phyloP scores from a whole-genome alignment of 30 jellyfish, hydroid and myxozoan species.

The Morbakka virulenta region DNA sequence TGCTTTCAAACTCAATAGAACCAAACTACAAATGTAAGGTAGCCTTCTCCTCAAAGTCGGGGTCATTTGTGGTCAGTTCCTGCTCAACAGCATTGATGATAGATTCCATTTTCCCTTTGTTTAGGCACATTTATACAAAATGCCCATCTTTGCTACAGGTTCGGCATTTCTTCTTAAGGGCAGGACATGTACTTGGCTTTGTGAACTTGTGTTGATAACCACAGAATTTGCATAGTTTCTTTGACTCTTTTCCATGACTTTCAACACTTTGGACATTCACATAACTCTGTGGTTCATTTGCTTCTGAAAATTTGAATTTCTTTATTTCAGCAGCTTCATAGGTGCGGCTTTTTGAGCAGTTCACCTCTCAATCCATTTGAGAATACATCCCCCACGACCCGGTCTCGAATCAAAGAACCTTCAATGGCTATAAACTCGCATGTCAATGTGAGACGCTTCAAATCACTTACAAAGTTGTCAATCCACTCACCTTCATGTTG shows the following conservation, averaged over 20 bases:
- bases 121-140: conserved; percentile 13
- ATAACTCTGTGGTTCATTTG: too few relatives aligned
- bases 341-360: too few relatives aligned
- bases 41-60: conserved; percentile 5
- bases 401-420: not conserved
- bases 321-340: too few relatives aligned
- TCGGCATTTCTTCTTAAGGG: conserved; percentile 26
- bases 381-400: conserved; percentile 2
- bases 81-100: too few relatives aligned
- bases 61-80: conserved; percentile 5
- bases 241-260: too few relatives aligned
- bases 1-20: conserved; percentile 13
- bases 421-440: not conserved
- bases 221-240: too few relatives aligned
- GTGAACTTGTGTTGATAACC: too few relatives aligned
- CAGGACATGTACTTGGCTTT: conserved; percentile 13
- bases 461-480: not conserved
- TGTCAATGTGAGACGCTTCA: not conserved
- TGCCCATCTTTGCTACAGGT: conserved; percentile 13
- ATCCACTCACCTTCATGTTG: not conserved
- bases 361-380: not conserved
- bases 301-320: too few relatives aligned
- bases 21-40: conserved; percentile 26
- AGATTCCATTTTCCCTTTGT: not conserved
- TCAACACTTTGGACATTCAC: too few relatives aligned